These are phyloP conservation scores for Drosophila guanche DNA, from an alignment of 1,140 invertebrate species.

Conservation along the genomic window DNA sequence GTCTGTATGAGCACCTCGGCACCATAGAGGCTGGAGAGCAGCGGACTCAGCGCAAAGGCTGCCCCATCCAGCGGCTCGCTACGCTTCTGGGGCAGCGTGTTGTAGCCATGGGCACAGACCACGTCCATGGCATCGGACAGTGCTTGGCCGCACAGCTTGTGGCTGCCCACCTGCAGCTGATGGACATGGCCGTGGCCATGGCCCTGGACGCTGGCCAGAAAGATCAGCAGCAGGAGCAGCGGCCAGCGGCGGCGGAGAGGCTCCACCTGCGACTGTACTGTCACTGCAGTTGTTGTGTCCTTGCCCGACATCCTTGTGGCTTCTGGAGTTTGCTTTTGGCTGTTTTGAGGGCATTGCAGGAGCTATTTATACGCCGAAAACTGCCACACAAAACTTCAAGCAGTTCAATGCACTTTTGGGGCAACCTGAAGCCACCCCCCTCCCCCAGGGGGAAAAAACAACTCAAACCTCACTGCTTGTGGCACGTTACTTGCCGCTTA, in stretches of 20 bases:
- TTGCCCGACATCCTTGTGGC: slow-evolving; percentile 48
- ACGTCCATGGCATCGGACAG: slow-evolving; percentile 61
- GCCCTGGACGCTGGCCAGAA: slow-evolving; percentile 14
- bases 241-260: slow-evolving; percentile 23
- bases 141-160: slow-evolving; percentile 61
- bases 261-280: neutral
- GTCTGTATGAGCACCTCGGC: slow-evolving; percentile 56
- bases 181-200: slow-evolving; percentile 16
- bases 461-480: neutral
- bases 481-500: slow-evolving; percentile 45
- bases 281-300: slow-evolving; percentile 33
- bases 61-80: neutral
- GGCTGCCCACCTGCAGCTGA: slow-evolving; percentile 49
- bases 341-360: slow-evolving; percentile 12
- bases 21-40: slow-evolving; percentile 58
- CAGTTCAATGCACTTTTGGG: slow-evolving; percentile 64
- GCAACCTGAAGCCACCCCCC: neutral
- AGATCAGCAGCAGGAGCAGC: slow-evolving; percentile 25
- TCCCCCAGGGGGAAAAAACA: neutral
- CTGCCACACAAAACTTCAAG: neutral
- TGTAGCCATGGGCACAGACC: slow-evolving; percentile 60
- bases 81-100: slow-evolving; percentile 32
- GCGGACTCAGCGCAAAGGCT: slow-evolving; percentile 30
- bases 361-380: slow-evolving; percentile 58
- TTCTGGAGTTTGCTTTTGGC: slow-evolving; percentile 15